Evolutionary conservation across 2,113 vertebrate species (phyloP).

Genomic region (Xiphophorus hellerii): DNA sequence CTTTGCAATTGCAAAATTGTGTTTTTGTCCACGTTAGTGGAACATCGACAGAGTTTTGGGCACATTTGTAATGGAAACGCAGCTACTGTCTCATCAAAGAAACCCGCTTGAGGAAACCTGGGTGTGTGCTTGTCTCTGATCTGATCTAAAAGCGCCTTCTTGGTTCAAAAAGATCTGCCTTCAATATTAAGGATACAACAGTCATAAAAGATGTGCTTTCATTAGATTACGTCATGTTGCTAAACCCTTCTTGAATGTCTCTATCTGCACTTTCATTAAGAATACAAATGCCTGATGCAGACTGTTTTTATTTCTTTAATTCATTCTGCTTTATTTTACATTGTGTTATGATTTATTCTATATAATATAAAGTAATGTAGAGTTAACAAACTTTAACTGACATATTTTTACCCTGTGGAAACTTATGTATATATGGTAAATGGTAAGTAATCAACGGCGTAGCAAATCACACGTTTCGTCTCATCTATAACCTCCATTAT

Average conservation of each 20-base stretch:
- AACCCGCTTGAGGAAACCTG: not conserved
- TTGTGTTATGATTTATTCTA: too few species aligned
- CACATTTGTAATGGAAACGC: too few species aligned
- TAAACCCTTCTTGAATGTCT: not conserved
- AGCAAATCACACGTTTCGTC: conserved; percentile 3
- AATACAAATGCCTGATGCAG: not conserved
- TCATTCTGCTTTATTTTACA: not conserved
- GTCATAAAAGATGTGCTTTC: not conserved
- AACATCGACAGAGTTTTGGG: too few species aligned
- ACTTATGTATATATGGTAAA: not conserved
- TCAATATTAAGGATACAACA: too few species aligned
- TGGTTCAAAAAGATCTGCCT: too few species aligned
- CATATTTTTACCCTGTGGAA: not conserved
- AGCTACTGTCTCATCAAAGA: not conserved
- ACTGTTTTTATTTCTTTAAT: not conserved
- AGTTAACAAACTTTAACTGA: not conserved
- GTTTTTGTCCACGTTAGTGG: too few species aligned
- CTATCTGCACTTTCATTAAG: not conserved
- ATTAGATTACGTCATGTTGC: not conserved
- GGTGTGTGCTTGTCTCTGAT: not conserved
- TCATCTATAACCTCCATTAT: conserved; percentile 9
- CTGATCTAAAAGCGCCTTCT: not conserved
- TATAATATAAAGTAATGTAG: too few species aligned
- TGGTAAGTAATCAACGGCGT: not conserved
- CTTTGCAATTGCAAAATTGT: too few species aligned